Percentiles rank a stretch among this genome's conserved stretches.
phyloP scores from a whole-genome alignment of 2,888 invertebrate genomes.

The Tinea trinotella region DNA sequence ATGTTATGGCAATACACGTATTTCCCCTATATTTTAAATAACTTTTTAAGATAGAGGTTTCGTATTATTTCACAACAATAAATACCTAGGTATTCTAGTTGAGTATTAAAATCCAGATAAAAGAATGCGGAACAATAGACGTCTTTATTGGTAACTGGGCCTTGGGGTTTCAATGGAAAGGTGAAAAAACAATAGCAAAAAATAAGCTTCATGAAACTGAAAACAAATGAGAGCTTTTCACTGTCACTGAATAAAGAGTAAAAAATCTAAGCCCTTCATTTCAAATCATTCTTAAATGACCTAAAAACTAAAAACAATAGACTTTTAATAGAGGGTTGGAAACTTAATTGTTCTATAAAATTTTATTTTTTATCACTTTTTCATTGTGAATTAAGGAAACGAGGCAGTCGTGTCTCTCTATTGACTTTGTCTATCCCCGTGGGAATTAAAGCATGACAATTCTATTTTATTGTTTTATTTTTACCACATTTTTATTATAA shows the following conservation, averaged over 20 bases:
- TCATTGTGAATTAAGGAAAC: too few species aligned
- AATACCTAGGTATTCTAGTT: neutral
- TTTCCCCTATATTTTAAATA: too few species aligned
- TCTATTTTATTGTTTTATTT: too few species aligned
- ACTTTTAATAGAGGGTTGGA: neutral
- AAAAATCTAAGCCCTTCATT: neutral
- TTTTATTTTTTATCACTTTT: neutral
- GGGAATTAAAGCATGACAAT: too few species aligned
- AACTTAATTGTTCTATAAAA: neutral
- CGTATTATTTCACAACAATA: too few species aligned
- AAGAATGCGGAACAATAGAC: neutral
- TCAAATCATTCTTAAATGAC: neutral
- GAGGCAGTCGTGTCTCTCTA: too few species aligned
- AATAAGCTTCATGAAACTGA: neutral
- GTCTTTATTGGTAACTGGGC: neutral
- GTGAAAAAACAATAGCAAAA: neutral
- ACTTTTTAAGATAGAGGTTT: too few species aligned
- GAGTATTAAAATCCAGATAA: neutral
- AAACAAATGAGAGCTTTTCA: neutral
- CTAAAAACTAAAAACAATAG: slow-evolving; percentile 1
- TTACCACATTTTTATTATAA: too few species aligned
- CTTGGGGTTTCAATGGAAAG: neutral
- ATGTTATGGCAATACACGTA: too few species aligned
- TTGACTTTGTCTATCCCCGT: too few species aligned
- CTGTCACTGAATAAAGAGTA: neutral